Conservation (phyloP, 2,888 invertebrate genomes). For the Monochamus alternatus region DNA sequence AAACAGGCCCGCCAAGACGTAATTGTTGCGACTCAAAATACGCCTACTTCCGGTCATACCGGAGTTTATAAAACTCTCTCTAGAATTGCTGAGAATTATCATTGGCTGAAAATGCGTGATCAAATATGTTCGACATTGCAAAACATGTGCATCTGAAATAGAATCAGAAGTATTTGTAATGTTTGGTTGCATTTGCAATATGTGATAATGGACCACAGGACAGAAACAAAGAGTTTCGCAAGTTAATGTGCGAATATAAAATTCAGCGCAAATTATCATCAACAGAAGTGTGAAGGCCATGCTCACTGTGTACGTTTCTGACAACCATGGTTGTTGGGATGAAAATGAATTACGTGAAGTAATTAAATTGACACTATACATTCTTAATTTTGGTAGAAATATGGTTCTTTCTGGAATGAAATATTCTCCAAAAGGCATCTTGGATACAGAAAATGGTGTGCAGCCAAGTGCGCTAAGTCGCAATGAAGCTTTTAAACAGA, state of each 20-base stretch:
- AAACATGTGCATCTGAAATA: conserved; percentile 9
- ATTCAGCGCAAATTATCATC: conserved; percentile 12
- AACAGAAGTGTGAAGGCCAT: conserved; percentile 1
- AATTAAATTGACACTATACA: neutral
- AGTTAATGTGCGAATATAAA: conserved; percentile 16
- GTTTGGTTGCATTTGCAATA: conserved; percentile 32
- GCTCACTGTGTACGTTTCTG: conserved; percentile 32
- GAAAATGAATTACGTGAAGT: conserved; percentile 23
- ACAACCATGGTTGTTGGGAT: conserved; percentile 37
- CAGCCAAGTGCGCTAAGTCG: no score
- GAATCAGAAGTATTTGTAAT: neutral
- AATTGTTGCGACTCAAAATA: conserved; percentile 17
- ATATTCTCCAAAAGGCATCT: no score
- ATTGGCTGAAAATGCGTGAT: conserved; percentile 34
- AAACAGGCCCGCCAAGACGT: no score
- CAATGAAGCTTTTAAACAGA: no score
- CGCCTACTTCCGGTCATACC: no score
- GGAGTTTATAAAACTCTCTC: no score
- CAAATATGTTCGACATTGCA: conserved; percentile 3
- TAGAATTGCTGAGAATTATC: conserved; percentile 30
- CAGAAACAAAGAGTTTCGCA: conserved; percentile 24
- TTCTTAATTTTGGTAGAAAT: neutral
- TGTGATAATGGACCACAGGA: conserved; percentile 45
- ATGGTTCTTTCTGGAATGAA: neutral
- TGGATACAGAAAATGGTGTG: no score